Conservation (phyloP, 2,113 vertebrate genomes). For the Pogona vitticeps region DNA sequence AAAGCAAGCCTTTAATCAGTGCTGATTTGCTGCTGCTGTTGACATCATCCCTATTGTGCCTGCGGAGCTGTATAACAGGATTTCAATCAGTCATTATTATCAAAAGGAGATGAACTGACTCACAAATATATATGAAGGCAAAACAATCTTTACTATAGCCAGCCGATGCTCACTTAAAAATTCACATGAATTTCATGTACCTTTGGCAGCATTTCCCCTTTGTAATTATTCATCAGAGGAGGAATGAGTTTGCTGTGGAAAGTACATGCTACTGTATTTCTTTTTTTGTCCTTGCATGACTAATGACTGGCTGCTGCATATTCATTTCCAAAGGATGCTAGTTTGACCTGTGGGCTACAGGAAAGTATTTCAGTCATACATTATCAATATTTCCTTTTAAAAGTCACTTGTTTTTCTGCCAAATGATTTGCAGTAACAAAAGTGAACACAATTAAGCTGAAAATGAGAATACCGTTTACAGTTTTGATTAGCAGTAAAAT, state of each 20-base stretch:
- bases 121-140: too few relatives aligned
- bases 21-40: background rate
- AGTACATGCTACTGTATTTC: slow-evolving; percentile 26
- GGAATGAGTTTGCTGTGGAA: slow-evolving; percentile 8
- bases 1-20: background rate
- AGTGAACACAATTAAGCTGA: slow-evolving; percentile 21
- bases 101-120: too few relatives aligned
- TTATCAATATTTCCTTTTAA: slow-evolving; percentile 22
- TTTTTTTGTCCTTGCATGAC: slow-evolving; percentile 28
- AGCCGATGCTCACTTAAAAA: slow-evolving; percentile 9
- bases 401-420: slow-evolving; percentile 21
- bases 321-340: slow-evolving; percentile 35
- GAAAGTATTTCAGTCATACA: slow-evolving; percentile 26
- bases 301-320: slow-evolving; percentile 8
- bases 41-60: too few relatives aligned
- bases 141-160: background rate
- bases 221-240: slow-evolving; percentile 4
- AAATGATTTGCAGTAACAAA: slow-evolving; percentile 29
- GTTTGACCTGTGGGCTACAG: background rate
- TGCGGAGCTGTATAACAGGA: too few relatives aligned
- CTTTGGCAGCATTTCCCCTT: background rate
- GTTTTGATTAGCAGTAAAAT: background rate
- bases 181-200: background rate
- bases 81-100: too few relatives aligned
- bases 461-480: background rate